These are phyloP conservation scores for Pogona vitticeps DNA, from an alignment of 2,113 vertebrate genomes.

Conservation along the genomic window DNA sequence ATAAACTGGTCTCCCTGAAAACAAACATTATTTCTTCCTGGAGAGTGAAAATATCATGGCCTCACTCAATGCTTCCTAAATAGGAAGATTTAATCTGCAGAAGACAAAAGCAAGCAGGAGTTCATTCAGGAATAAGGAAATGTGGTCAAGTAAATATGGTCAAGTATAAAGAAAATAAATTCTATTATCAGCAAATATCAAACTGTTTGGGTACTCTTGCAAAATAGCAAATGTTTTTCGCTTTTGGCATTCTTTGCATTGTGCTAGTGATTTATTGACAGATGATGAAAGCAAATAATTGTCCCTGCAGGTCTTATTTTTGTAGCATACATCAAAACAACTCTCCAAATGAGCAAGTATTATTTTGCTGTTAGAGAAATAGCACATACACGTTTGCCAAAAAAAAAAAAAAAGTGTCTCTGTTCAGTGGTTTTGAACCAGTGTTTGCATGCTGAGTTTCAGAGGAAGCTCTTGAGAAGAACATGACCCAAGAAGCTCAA, in stretches of 20 bases:
- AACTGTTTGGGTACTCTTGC: background rate
- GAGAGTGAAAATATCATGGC: background rate
- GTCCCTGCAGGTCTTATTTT: constrained; percentile 1
- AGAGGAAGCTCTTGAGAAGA: background rate
- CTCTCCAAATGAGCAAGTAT: background rate
- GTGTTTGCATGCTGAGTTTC: fast-evolving
- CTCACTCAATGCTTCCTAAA: background rate
- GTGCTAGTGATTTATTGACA: background rate
- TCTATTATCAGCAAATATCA: background rate
- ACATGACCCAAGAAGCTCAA: background rate
- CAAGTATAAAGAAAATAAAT: background rate
- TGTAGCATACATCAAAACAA: background rate
- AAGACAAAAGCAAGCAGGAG: background rate
- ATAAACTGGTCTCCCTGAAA: background rate
- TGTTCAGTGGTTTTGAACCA: background rate
- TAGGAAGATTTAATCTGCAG: background rate
- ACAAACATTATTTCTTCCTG: background rate
- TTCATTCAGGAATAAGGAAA: background rate
- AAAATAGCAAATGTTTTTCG: background rate
- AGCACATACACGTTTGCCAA: background rate
- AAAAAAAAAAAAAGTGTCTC: background rate
- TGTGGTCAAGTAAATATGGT: background rate
- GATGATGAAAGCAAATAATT: background rate
- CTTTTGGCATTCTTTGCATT: background rate
- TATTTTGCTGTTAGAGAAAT: background rate